phyloP scores from a whole-genome alignment of 2,113 vertebrate genomes.

The Rhynchopsitta pachyrhyncha region DNA sequence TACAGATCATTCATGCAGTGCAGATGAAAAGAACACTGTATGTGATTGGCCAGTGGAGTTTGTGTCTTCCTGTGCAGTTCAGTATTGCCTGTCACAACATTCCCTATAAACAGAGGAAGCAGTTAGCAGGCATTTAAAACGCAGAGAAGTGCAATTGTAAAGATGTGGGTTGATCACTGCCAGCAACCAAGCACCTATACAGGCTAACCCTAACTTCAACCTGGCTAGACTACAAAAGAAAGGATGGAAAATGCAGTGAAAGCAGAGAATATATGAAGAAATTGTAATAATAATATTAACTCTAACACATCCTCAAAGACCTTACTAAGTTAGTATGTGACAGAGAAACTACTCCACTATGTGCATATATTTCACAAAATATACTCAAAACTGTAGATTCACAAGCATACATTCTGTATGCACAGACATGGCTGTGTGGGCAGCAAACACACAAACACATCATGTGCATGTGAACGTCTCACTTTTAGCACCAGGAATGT shows the following conservation, averaged over 20 bases:
- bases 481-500: background rate
- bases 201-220: background rate
- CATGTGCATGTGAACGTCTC: background rate
- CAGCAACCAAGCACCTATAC: background rate
- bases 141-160: background rate
- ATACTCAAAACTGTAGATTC: background rate
- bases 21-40: background rate
- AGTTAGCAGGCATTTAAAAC: background rate
- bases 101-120: background rate
- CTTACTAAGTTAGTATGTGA: background rate
- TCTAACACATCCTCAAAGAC: background rate
- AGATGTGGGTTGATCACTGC: background rate
- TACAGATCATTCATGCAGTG: background rate
- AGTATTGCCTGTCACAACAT: background rate
- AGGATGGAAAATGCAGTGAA: background rate
- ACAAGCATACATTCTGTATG: background rate
- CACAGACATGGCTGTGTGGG: background rate
- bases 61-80: background rate
- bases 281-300: background rate
- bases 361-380: background rate
- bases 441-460: background rate
- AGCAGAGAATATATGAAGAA: background rate
- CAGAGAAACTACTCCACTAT: background rate
- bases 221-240: background rate
- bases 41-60: background rate